A percentile compares a stretch with the other conserved stretches of the same genome.
phyloP scores from a whole-genome alignment of 2,888 invertebrate species.

The Venusia cambrica region DNA sequence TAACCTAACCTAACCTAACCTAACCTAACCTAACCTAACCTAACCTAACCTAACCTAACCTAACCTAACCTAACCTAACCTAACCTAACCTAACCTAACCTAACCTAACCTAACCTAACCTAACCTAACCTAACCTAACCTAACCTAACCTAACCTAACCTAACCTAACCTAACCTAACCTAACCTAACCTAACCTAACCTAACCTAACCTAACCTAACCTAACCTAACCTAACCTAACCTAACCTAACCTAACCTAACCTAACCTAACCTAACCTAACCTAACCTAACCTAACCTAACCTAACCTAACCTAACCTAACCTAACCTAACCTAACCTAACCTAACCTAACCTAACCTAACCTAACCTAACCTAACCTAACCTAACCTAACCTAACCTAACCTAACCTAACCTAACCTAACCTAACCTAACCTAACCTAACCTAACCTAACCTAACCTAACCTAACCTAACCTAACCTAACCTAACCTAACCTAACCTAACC shows the following conservation, averaged over 20 bases:
- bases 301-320: conserved; percentile 12
- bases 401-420: conserved; percentile 16
- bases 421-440: conserved; percentile 22
- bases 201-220: conserved; percentile 9
- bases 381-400: conserved; percentile 11
- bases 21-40: conserved; percentile 5
- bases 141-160: conserved; percentile 7
- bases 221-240: conserved; percentile 16
- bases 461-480: conserved; percentile 16
- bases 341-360: conserved; percentile 9
- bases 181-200: conserved; percentile 16
- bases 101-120: neutral
- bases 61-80: conserved; percentile 1
- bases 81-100: neutral
- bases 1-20: conserved; percentile 21
- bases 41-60: conserved; percentile 1
- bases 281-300: conserved; percentile 10
- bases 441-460: conserved; percentile 19
- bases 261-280: conserved; percentile 4
- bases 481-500: conserved; percentile 22
- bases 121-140: conserved; percentile 5
- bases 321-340: conserved; percentile 8
- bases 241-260: conserved; percentile 8
- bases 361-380: conserved; percentile 9
- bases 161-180: conserved; percentile 12